Conservation (phyloP, 2,113 vertebrate genomes). For the Lasiurus cinereus region DNA sequence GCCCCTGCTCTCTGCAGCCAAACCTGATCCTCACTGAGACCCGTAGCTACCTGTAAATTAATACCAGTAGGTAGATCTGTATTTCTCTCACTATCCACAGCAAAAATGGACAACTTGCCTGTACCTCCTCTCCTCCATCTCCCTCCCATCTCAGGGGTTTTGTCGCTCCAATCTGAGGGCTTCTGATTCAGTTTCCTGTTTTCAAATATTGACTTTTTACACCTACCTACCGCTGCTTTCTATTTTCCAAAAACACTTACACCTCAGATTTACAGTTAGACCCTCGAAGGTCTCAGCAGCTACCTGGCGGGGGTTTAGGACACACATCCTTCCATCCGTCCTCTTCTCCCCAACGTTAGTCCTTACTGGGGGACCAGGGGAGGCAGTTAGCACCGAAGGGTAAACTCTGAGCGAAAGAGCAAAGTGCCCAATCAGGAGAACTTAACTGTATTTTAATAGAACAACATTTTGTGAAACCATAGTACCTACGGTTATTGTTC, state of each 20-base stretch:
- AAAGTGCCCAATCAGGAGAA: neutral
- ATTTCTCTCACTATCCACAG: neutral
- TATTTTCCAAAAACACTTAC: neutral
- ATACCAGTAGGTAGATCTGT: neutral
- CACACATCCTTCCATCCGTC: neutral
- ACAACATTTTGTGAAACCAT: neutral
- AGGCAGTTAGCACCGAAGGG: neutral
- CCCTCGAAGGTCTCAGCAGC: neutral
- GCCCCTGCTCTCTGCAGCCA: neutral
- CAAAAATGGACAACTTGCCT: neutral
- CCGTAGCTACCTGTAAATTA: neutral
- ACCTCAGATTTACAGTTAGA: neutral
- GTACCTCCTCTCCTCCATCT: neutral
- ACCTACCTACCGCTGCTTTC: neutral
- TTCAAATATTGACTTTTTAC: neutral
- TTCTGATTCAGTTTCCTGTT: neutral
- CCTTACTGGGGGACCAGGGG: rapidly evolving
- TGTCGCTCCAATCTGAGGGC: neutral
- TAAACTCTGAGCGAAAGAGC: neutral
- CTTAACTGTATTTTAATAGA: neutral
- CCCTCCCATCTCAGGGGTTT: neutral
- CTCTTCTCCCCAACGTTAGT: neutral
- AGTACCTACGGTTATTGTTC: neutral
- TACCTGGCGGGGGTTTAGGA: neutral
- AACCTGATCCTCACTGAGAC: neutral